phyloP scores from a whole-genome alignment of 2,888 invertebrate genomes.

The Sericinus montela region DNA sequence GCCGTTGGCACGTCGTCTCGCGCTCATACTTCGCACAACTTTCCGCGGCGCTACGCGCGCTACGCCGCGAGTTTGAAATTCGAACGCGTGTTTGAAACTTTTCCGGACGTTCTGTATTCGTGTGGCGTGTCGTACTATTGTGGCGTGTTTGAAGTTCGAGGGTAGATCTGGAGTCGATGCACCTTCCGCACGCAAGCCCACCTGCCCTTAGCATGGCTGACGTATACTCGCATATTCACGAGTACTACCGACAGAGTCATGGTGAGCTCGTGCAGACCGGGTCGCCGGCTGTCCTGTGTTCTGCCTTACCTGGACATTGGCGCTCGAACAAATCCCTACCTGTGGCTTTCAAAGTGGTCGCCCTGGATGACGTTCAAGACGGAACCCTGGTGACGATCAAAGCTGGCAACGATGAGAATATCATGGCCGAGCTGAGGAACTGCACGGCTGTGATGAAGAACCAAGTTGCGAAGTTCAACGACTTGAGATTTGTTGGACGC shows the following conservation, averaged over 20 bases:
- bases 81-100: constrained; percentile 40
- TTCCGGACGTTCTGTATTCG: constrained; percentile 54
- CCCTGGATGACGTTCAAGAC: constrained; percentile 95
- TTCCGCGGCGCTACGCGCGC: constrained; percentile 62
- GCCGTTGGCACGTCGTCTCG: constrained; percentile 53
- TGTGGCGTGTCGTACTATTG: constrained; percentile 65
- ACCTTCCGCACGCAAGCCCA: constrained; percentile 81
- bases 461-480: constrained; percentile 99
- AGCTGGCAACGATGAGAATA: constrained; percentile 99
- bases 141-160: constrained; percentile 60
- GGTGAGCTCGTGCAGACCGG: constrained; percentile 97
- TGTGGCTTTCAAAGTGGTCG: constrained; percentile 96
- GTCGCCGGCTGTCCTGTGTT: constrained; percentile 96
- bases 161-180: constrained; percentile 79
- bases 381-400: constrained; percentile 96
- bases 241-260: constrained; percentile 91
- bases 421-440: constrained; percentile 96
- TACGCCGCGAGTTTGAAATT: constrained; percentile 57
- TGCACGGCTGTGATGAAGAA: constrained; percentile 97
- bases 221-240: constrained; percentile 86
- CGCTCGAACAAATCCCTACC: constrained; percentile 98
- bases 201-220: constrained; percentile 84
- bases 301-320: constrained; percentile 97
- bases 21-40: constrained; percentile 70
- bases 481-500: constrained; percentile 97